A percentile compares a stretch with the other conserved stretches of the same genome.
Evolutionary conservation across 2,888 invertebrate species (phyloP).

Genomic region (Sericinus montela): DNA sequence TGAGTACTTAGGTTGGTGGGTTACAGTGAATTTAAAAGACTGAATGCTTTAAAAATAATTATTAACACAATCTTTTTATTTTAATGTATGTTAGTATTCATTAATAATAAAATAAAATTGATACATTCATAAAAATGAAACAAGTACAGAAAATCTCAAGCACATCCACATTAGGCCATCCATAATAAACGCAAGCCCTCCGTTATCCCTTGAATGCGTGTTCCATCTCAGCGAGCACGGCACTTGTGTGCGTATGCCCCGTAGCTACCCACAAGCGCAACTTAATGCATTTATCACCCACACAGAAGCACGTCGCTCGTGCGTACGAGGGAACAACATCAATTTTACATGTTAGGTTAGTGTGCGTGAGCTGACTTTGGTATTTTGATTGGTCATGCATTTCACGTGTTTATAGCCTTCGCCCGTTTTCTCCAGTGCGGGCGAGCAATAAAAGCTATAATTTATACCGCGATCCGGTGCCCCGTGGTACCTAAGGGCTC

Average conservation of each 20-base stretch:
- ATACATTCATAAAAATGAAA: not conserved
- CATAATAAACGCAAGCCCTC: slow-evolving; percentile 69
- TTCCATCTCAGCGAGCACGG: slow-evolving; percentile 66
- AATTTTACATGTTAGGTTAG: not conserved
- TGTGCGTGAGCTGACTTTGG: slow-evolving; percentile 65
- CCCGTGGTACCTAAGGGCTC: slow-evolving; percentile 47
- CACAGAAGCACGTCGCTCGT: slow-evolving; percentile 31
- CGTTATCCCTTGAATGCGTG: slow-evolving; percentile 75
- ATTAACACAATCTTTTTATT: no score
- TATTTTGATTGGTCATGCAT: slow-evolving; percentile 80
- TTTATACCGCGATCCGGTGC: slow-evolving; percentile 51
- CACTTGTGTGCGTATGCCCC: slow-evolving; percentile 46
- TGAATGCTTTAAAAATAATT: no score
- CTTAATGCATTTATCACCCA: slow-evolving; percentile 50
- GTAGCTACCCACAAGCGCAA: slow-evolving; percentile 29
- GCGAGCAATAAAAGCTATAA: slow-evolving; percentile 64
- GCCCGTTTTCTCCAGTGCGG: slow-evolving; percentile 56
- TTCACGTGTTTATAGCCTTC: slow-evolving; percentile 73
- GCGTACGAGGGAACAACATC: slow-evolving; percentile 13
- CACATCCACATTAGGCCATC: slow-evolving; percentile 43
- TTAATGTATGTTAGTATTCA: no score
- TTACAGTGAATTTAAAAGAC: no score
- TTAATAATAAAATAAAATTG: not conserved
- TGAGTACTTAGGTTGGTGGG: no score
- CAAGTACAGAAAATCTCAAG: not conserved